Percentiles rank a stretch among this genome's conserved stretches.
phyloP scores from a whole-genome alignment of 2,888 invertebrate species.

The Hirtodrosophila cameraria region DNA sequence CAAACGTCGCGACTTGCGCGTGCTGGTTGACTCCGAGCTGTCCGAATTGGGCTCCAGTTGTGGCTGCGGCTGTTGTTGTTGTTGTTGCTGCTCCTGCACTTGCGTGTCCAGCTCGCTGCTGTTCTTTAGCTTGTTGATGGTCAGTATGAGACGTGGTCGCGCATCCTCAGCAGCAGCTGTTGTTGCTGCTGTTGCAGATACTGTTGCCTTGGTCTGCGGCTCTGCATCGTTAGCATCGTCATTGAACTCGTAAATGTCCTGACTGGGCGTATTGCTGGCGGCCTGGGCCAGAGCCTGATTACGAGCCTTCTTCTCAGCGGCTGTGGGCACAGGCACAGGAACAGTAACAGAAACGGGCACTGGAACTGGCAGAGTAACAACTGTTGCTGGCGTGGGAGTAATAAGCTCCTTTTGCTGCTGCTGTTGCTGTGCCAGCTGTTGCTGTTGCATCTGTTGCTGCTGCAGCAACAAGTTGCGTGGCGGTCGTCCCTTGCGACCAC shows the following conservation, averaged over 20 bases:
- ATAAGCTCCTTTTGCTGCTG: conserved; percentile 33
- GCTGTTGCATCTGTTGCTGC: conserved; percentile 72
- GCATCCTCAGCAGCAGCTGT: conserved; percentile 56
- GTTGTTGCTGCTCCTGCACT: conserved; percentile 63
- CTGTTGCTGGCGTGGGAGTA: conserved; percentile 22
- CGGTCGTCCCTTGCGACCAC: conserved; percentile 85
- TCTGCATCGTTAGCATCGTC: conserved; percentile 93
- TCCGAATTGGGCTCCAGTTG: conserved; percentile 64
- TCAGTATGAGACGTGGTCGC: conserved; percentile 91
- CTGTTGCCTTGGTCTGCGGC: conserved; percentile 77
- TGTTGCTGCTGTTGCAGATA: conserved; percentile 24
- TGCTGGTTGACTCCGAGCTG: conserved; percentile 85
- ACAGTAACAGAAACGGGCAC: conserved; percentile 38
- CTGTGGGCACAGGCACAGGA: conserved; percentile 48
- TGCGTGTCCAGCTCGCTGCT: conserved; percentile 56
- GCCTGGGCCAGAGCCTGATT: conserved; percentile 70
- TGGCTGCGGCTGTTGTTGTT: conserved; percentile 76
- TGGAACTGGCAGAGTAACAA: conserved; percentile 24
- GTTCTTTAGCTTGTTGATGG: conserved; percentile 89
- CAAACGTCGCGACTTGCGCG: conserved; percentile 91
- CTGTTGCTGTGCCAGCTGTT: conserved; percentile 53
- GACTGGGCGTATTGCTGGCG: conserved; percentile 79
- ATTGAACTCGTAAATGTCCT: conserved; percentile 95
- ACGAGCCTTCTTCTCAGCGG: conserved; percentile 82
- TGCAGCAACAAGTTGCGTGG: conserved; percentile 81